These are phyloP conservation scores for Zele albiditarsus DNA, from an alignment of 2,888 invertebrate species.

Conservation along the genomic window DNA sequence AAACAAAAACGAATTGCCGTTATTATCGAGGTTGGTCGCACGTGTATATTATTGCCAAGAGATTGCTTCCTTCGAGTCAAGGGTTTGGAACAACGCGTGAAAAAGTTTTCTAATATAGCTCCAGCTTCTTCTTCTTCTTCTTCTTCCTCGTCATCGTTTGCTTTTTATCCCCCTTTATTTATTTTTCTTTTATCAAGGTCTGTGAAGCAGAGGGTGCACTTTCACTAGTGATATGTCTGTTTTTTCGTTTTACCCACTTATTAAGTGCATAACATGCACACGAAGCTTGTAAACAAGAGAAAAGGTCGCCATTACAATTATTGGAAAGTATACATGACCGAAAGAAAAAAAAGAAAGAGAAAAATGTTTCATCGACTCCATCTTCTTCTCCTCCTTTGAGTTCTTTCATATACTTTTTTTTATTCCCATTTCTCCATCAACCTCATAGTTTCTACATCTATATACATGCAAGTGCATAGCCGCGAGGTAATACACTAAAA, in stretches of 20 bases:
- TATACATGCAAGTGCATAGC: background rate
- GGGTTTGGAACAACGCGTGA: constrained; percentile 46
- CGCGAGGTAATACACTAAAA: background rate
- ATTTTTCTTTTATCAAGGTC: constrained; percentile 28
- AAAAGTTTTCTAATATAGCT: constrained; percentile 55
- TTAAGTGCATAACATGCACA: constrained; percentile 49
- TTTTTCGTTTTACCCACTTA: constrained; percentile 40
- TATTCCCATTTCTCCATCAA: background rate
- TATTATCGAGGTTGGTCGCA: constrained; percentile 59
- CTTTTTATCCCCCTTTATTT: background rate
- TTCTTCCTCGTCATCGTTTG: constrained; percentile 14
- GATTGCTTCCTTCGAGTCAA: constrained; percentile 55
- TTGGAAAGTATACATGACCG: background rate
- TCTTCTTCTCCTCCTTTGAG: background rate
- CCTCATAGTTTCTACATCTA: background rate
- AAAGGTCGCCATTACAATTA: constrained; percentile 27
- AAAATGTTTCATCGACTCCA: background rate
- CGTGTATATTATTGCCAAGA: constrained; percentile 65
- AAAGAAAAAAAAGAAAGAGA: constrained; percentile 14
- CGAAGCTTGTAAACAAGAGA: background rate
- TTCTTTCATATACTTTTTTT: background rate
- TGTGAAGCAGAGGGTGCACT: constrained; percentile 40
- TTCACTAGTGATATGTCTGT: constrained; percentile 43
- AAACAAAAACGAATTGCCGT: constrained; percentile 54
- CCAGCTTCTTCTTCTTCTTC: constrained; percentile 39